Conservation (phyloP, 2,113 vertebrate genomes). For the Campylomormyrus numenius region DNA sequence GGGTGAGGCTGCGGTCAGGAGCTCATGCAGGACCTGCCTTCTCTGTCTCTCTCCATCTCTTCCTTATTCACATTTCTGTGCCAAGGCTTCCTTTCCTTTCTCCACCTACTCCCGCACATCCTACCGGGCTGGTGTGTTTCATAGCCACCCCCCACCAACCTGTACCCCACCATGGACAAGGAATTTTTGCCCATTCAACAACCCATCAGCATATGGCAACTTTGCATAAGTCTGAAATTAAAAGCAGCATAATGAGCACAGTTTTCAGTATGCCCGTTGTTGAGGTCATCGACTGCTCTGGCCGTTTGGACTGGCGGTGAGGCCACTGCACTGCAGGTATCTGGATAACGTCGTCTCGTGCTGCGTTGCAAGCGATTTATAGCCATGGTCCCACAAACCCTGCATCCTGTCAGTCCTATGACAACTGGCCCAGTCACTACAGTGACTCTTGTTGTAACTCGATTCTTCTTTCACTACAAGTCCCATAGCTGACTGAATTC, state of each 20-base stretch:
- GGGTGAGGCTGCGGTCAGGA: slow-evolving; percentile 68
- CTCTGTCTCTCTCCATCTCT: background rate
- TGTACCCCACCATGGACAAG: background rate
- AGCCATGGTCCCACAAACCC: background rate
- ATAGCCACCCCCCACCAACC: background rate
- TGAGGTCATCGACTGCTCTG: background rate
- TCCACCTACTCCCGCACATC: background rate
- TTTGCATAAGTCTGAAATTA: background rate
- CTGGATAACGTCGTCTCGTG: background rate
- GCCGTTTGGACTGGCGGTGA: background rate
- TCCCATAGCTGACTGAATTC: background rate
- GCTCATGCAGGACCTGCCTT: background rate
- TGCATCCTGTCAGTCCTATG: background rate
- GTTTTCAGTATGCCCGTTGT: background rate
- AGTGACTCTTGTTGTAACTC: background rate
- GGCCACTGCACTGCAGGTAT: background rate
- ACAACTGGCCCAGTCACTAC: slow-evolving; percentile 5
- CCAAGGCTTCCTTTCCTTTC: background rate
- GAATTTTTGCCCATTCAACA: background rate
- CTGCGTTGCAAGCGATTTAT: background rate
- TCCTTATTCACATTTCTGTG: background rate
- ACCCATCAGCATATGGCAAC: background rate
- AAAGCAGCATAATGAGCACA: background rate
- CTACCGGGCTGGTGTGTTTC: background rate
- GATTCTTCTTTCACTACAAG: slow-evolving; percentile 12